Evolutionary conservation across 2,797 vertebrate species (phyloP), one percentile per base, ranked within the genome.

Genomic region (Lepus townsendii): DNA sequence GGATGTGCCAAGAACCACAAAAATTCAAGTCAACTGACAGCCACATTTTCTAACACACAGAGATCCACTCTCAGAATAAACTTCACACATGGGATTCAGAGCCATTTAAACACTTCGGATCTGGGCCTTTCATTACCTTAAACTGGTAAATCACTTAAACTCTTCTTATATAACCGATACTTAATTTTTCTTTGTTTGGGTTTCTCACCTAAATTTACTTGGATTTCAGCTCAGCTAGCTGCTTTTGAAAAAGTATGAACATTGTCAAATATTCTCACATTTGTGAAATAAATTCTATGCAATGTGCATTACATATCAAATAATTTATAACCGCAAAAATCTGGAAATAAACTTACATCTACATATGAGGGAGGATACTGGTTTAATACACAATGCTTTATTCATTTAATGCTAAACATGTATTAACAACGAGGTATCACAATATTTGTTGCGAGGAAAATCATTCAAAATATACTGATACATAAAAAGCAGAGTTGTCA

Each of bases 241-340:
- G 14, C 27, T 88, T 92, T 57, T 52, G 30, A 82, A 85, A 92
- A 93, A 66, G 5, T 38, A 47, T 24, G 26, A 8, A 66, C 32
- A 85, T 10, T 69, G 0, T 66, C 22, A 85, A 83, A 83, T 75
- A 87, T 26, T 54, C 27, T 30, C 14, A 24, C 7, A 71, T 71
- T 91, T 42, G 12, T 11, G 86, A 84, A 80, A 82, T 63, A 52
- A 73, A 72, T 66, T 38, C 26, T 27, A 71, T 63, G 35, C 26
- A 83, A 38, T 60, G 52, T 20, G 42, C 50, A 32, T 32, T 17
- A 1, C 11, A 17, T 60, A 79, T 69, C 11, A 71, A 62, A 80
- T 47, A 32, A 63, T 20, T 82, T 57, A 32, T 22, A 94, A 92
- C n/a, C 87, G 42, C 42, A 78, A 78, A 85, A 78, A 69, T 65